Evolutionary conservation across 2,797 vertebrate genomes (phyloP), one percentile per base, ranked within the genome.

Genomic region (Syndactyla subalaris): DNA sequence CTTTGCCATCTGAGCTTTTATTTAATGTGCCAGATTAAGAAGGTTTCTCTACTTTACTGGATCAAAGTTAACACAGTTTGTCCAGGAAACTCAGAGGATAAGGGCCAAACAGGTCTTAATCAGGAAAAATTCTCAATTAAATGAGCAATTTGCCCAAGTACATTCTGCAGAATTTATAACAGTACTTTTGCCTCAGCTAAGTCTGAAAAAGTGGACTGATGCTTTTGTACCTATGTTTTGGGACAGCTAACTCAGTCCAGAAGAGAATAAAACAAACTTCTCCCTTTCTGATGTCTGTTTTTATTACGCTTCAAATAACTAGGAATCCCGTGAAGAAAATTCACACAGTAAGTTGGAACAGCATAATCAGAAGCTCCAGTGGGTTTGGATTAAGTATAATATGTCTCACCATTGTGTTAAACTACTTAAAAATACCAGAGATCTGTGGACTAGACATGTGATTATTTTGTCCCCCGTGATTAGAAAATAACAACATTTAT

Each of bases 21-120:
- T 86, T 94, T 94, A 86, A 92, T 48, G 87, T 85, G 83, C 87
- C 74, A 95, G 82, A 92, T 94, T 94, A 96, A 96, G 90, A 86
- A 95, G 67, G 51, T 80, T 93, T 67, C 49, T 94, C 75, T 94
- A 54, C 84, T 95, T 93, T 87, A 92, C 62, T 77, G 65, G 71
- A 95, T 93, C 83, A 89, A 71, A 95, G 51, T 88, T 88, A 96
- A 93, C 54, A 88, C 11, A 21, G 54, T 92, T 94, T 88, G 68
- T 75, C 77, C 68, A 88, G 85, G 88, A 92, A 95, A 92, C 57
- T 81, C 48, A 54, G 75, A 93, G 87, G 87, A 90, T 95, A 91
- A 94, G 65, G 29, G 59, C 14, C 51, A 92, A 92, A 89, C 17
- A 73, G 63, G 34, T 62, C 92, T 86, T 92, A 84, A 89, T 70